phyloP scores from a whole-genome alignment of 1,140 invertebrate species.

The Planococcus citri region DNA sequence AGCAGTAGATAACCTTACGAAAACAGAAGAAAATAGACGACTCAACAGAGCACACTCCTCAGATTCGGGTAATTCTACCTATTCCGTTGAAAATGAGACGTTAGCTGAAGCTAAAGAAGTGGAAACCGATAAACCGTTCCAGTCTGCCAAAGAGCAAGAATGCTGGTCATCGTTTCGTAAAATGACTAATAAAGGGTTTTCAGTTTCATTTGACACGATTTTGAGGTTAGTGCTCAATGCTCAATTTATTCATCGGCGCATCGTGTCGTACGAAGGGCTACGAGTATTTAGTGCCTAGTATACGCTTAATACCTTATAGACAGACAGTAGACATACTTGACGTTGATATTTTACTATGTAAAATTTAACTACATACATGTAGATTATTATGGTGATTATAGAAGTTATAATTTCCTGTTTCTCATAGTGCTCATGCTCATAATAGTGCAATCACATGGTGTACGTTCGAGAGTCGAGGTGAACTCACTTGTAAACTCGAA shows the following conservation, averaged over 20 bases:
- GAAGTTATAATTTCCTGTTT: too few relatives aligned
- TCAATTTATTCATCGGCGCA: too few relatives aligned
- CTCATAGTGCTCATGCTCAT: too few relatives aligned
- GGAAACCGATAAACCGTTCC: constrained; percentile 28
- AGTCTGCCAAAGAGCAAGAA: constrained; percentile 42
- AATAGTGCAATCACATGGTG: neutral
- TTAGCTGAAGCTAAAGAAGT: neutral
- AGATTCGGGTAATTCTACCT: too few relatives aligned
- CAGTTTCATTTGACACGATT: constrained; percentile 52
- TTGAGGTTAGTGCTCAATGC: constrained; percentile 37
- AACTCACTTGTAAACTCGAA: neutral
- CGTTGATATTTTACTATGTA: neutral
- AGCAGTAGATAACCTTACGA: neutral
- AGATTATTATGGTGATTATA: too few relatives aligned
- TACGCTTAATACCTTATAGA: neutral
- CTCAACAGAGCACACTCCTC: too few relatives aligned
- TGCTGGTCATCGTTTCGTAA: constrained; percentile 53
- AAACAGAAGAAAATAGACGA: neutral
- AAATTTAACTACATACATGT: neutral
- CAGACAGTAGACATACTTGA: too few relatives aligned
- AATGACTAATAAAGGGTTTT: constrained; percentile 57
- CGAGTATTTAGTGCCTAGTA: neutral
- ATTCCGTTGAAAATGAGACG: too few relatives aligned
- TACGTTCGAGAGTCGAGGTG: neutral
- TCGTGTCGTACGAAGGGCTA: neutral